Evolutionary conservation across 2,888 invertebrate genomes (phyloP), one percentile per base, ranked within the genome.

Genomic region (Patella ulyssiponensis): DNA sequence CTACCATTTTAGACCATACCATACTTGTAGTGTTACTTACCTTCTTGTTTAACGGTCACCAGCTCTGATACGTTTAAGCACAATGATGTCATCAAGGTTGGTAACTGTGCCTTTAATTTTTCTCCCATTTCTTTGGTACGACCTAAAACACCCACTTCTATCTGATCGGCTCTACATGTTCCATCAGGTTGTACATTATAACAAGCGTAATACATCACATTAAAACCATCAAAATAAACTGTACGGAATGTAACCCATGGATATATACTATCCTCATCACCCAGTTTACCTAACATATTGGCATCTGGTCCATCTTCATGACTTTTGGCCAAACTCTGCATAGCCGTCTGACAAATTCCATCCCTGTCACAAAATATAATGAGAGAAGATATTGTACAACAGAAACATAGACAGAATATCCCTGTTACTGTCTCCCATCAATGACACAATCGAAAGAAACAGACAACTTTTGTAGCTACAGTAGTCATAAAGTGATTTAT

Each of bases 221-320:
- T 64, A 20, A 64, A 64, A 23, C 64, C 64, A 64, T 64, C 64
- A 64, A 64, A 64, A 64, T 64, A 64, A 11, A 64, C 64, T n/a
- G 23, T 23, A 64, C 64, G 64, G 64, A 64, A 64, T 64, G 11
- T 64, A 64, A 64, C 14, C 64, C 64, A 64, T 1, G 64, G 64
- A 64, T 64, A 64, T 23, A 64, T 64, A 64, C 64, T 64, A 64
- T 64, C 64, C 20, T 20, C 20, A 64, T 20, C 64, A 23, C 64
- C 64, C 23, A 64, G 20, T 64, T 64, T 64, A 64, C 64, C 64
- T 23, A 64, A 23, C 64, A 64, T 64, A 64, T 64, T 64, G 14
- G 20, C 64, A 23, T 20, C 12, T 4, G 64, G 64, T 23, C 64
- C 64, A 20, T 64, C 64, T 64, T 64, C 15, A 0, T 20, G 20